Conservation (phyloP, 2,797 vertebrate species). For the Podargus strigoides region DNA sequence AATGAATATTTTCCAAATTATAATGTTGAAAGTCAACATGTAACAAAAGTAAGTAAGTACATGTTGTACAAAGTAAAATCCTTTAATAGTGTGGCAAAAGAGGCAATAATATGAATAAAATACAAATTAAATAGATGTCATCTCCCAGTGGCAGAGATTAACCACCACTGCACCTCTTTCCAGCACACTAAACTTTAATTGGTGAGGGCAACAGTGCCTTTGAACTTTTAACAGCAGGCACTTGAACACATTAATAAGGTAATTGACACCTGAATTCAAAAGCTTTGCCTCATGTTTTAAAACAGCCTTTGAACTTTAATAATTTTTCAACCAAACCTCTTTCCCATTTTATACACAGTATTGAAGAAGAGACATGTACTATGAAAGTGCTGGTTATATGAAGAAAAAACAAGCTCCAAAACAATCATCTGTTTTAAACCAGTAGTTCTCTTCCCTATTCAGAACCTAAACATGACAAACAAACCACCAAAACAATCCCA, state of each 20-base stretch:
- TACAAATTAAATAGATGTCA: background rate
- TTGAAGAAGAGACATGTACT: background rate
- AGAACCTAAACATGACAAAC: background rate
- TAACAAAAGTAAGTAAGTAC: background rate
- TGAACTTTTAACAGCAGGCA: background rate
- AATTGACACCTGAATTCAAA: slow-evolving; percentile 19
- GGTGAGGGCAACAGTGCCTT: background rate
- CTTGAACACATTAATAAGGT: background rate
- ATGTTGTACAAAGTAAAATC: background rate
- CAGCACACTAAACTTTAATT: background rate
- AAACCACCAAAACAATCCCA: rapidly evolving
- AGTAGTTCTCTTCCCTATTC: background rate
- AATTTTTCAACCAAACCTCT: background rate
- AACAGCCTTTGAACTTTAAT: background rate
- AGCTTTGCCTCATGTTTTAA: background rate
- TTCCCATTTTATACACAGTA: background rate
- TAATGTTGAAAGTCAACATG: background rate
- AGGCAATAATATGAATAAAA: background rate
- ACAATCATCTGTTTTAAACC: background rate
- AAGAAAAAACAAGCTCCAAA: background rate
- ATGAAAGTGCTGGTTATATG: background rate
- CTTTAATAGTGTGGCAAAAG: background rate
- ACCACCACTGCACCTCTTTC: background rate
- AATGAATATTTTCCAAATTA: background rate
- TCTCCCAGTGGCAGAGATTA: background rate